Evolutionary conservation across 2,797 vertebrate genomes (phyloP), one percentile per base, ranked within the genome.

Genomic region (Telmatherina bonti): DNA sequence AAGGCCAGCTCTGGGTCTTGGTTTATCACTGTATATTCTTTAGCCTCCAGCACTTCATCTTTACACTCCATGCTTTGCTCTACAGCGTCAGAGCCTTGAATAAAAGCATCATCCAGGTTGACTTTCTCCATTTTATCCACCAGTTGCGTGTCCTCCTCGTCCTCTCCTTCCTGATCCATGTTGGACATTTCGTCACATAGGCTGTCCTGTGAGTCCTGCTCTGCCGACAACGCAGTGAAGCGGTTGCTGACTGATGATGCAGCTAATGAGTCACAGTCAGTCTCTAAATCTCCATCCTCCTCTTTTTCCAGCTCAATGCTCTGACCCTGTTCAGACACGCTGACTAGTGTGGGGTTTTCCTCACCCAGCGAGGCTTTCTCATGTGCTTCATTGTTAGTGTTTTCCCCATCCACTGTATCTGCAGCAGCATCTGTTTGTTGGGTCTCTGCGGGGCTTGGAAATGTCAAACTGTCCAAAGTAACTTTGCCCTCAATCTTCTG

Each of bases 1-100:
- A 99, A 99, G 13, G 96, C 97, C 16, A 91, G 90, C 79, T 96
- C 96, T 0, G 96, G 95, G 79, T 98, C 96, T 72, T 90, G 89
- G 72, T 91, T 90, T 18, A 93, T 82, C 22, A 94, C 92, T 0
- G 85, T 92, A 45, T 94, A 94, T 58, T 92, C 91, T 78, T 83
- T 92, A 24, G 74, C 61, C 63, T 89, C 88, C 0, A 0, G 35
- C 0, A 27, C 33, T 20, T 83, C 79, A 0, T 92, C 87, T 78
- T 84, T 85, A 12, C 82, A 85, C 76, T 88, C 92, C 49, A 72
- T 67, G 61, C 81, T 83, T 36, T 81, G 62, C 1, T 83, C 85
- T 18, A 3, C 33, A 41, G 47, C 22, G 4, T 91, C 70, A 0
- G 62, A 3, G 10, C 88, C 84, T 43, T 88, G 78, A 5, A 86